Evolutionary conservation across 2,888 invertebrate species (phyloP).

Genomic region (Lycaena phlaeas): DNA sequence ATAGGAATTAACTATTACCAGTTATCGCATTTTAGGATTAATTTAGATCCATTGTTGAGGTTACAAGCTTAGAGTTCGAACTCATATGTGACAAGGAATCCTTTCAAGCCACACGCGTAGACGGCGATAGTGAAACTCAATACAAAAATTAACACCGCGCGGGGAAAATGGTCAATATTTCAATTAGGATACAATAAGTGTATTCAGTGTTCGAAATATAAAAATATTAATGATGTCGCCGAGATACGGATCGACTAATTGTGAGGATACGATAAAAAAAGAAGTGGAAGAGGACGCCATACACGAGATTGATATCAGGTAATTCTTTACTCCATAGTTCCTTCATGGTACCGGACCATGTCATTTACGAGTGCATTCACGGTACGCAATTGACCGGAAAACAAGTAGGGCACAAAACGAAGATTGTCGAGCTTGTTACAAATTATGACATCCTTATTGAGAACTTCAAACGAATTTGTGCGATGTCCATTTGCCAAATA

Average conservation of each 20-base stretch:
- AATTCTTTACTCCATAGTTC: conserved; percentile 18
- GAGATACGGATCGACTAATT: conserved; percentile 54
- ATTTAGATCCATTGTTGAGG: not conserved
- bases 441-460: conserved; percentile 23
- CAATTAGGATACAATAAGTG: not conserved
- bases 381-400: conserved; percentile 24
- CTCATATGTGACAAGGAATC: conserved; percentile 45
- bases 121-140: conserved; percentile 18
- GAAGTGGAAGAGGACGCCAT: conserved; percentile 31
- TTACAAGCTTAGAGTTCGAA: conserved; percentile 16
- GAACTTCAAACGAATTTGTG: conserved; percentile 10
- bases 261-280: conserved; percentile 33
- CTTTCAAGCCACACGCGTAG: conserved; percentile 47
- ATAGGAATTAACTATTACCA: too few species aligned
- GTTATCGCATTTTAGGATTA: not conserved
- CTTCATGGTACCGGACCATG: conserved; percentile 18
- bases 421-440: conserved; percentile 28
- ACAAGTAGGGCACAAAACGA: conserved; percentile 32
- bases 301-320: conserved; percentile 44
- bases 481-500: not conserved
- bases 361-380: too few species aligned
- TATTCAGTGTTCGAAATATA: conserved; percentile 8
- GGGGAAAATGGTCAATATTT: conserved; percentile 15
- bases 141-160: conserved; percentile 13
- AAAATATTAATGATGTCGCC: conserved; percentile 21